A percentile compares a stretch with the other conserved stretches of the same genome.
Conservation (phyloP, 2,888 invertebrate genomes). For the Strigamia transsilvanica region DNA sequence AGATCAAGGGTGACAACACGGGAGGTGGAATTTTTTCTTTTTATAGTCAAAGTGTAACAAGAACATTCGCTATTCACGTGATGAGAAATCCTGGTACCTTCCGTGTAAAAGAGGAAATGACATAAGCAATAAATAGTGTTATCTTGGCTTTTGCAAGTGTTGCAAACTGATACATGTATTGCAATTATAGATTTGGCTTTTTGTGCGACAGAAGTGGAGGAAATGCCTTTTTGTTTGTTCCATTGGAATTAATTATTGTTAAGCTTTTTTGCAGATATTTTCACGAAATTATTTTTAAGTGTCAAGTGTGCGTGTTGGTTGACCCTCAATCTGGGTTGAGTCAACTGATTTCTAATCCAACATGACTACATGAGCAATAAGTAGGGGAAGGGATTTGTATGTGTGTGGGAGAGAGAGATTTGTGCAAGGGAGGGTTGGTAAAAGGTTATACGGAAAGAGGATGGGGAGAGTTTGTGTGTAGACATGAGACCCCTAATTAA, state of each 20-base stretch:
- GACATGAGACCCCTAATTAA: constrained; percentile 49
- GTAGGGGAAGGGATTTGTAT: constrained; percentile 33
- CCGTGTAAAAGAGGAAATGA: constrained; percentile 22
- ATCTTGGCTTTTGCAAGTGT: not conserved
- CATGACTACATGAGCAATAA: constrained; percentile 32
- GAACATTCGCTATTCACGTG: constrained; percentile 40
- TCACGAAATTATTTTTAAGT: too few species aligned
- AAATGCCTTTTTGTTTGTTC: not conserved
- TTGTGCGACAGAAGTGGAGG: not conserved
- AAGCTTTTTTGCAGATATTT: too few species aligned
- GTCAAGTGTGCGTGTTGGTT: not conserved
- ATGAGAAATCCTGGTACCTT: constrained; percentile 14
- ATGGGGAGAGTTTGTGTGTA: constrained; percentile 36
- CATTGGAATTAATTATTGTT: too few species aligned
- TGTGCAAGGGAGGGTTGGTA: constrained; percentile 35
- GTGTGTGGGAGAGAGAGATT: constrained; percentile 45
- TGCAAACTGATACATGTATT: not conserved
- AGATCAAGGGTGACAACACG: constrained; percentile 49
- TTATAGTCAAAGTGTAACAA: not conserved
- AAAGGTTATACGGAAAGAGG: constrained; percentile 31
- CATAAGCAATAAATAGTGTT: constrained; percentile 4
- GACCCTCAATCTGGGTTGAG: constrained; percentile 40
- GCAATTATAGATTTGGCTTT: not conserved
- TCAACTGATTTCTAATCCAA: constrained; percentile 47
- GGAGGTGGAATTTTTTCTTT: constrained; percentile 28